Evolutionary conservation across 1,140 invertebrate species (phyloP).

Genomic region (Drosophila navojoa): DNA sequence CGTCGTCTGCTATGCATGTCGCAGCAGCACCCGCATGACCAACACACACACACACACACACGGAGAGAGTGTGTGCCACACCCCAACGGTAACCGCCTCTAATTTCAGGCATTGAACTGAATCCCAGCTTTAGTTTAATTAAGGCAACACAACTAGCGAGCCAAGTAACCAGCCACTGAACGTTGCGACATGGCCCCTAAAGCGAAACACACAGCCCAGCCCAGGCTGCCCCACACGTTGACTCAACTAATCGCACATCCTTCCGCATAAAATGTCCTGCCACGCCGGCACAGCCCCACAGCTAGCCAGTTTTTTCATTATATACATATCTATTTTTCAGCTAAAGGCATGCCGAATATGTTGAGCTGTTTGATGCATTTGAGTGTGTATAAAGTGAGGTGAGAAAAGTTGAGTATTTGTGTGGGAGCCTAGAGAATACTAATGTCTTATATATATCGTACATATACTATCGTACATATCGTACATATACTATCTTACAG

Average conservation of each 20-base stretch:
- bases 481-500: too few species aligned
- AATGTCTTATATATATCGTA: too few species aligned
- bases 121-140: conserved; percentile 80
- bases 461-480: too few species aligned
- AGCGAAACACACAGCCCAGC: conserved; percentile 20
- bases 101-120: conserved; percentile 79
- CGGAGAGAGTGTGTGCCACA: conserved; percentile 24
- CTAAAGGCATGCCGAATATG: conserved; percentile 13
- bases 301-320: conserved; percentile 8
- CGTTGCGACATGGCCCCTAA: conserved; percentile 28
- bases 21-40: conserved; percentile 40
- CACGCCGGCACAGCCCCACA: conserved; percentile 1
- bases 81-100: conserved; percentile 66
- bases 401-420: not conserved
- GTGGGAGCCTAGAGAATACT: too few species aligned
- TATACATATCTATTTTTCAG: not conserved
- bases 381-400: not conserved
- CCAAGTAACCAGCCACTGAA: conserved; percentile 69
- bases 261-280: conserved; percentile 72
- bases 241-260: conserved; percentile 81
- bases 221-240: conserved; percentile 53
- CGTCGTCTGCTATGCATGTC: conserved; percentile 62
- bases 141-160: conserved; percentile 79
- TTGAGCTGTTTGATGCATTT: not conserved
- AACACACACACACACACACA: conserved; percentile 24